Conservation (phyloP, 2,888 invertebrate species). For the Macaria notata region DNA sequence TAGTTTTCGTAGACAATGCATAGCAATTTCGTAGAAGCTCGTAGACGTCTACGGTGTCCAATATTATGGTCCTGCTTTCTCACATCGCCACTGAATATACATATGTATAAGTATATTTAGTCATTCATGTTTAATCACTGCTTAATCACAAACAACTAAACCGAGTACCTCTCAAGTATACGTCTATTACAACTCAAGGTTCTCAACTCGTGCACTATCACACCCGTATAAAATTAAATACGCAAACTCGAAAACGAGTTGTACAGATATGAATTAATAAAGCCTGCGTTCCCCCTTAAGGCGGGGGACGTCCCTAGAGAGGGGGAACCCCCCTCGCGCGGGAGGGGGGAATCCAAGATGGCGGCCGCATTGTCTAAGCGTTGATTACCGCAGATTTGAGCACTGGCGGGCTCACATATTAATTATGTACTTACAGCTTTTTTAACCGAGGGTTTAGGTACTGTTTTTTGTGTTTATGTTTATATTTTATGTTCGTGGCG, state of each 20-base stretch:
- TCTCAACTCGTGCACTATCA: conserved; percentile 23
- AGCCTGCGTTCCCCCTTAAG: conserved; percentile 59
- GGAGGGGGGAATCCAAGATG: conserved; percentile 61
- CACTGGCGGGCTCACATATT: conserved; percentile 72
- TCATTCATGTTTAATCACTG: too few species aligned
- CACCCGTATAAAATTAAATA: conserved; percentile 49
- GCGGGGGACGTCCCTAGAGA: conserved; percentile 38
- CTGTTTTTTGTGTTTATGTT: conserved; percentile 37
- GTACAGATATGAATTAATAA: conserved; percentile 59
- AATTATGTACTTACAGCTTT: conserved; percentile 72
- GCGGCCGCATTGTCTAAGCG: conserved; percentile 76
- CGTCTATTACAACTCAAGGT: too few species aligned
- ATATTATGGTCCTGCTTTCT: too few species aligned
- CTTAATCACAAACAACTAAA: too few species aligned
- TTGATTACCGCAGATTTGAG: conserved; percentile 76
- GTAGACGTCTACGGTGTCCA: conserved; percentile 37
- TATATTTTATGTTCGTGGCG: conserved; percentile 28
- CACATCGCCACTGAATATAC: too few species aligned
- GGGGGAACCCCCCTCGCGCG: conserved; percentile 31
- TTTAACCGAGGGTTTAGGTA: conserved; percentile 35
- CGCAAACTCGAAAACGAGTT: conserved; percentile 50
- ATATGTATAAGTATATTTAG: too few species aligned
- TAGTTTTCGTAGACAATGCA: conserved; percentile 34
- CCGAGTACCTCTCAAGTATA: too few species aligned
- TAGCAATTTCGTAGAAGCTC: conserved; percentile 40